Percentiles rank a stretch among this genome's conserved stretches.
These are phyloP conservation scores for Scopus umbretta DNA, from an alignment of 2,113 vertebrate species.

Conservation along the genomic window DNA sequence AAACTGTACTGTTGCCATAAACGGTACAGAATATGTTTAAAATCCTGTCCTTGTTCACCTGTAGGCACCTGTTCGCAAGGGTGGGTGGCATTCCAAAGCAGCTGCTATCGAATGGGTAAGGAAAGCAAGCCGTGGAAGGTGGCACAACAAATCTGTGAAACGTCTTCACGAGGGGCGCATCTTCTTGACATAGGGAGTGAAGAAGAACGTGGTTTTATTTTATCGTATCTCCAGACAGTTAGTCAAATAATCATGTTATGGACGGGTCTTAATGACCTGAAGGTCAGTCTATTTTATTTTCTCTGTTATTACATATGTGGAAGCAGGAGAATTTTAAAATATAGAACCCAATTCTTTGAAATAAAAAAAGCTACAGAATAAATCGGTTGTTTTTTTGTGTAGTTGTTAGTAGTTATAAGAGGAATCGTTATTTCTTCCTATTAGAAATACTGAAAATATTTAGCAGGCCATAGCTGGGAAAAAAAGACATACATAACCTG, in stretches of 20 bases:
- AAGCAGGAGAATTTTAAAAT: background rate
- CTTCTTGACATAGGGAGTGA: conserved; percentile 76
- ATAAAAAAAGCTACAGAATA: background rate
- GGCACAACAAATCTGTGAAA: conserved; percentile 69
- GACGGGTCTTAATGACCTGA: conserved; percentile 80
- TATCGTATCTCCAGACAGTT: conserved; percentile 69
- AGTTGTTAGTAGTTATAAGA: background rate
- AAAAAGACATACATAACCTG: rapidly evolving
- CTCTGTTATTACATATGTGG: background rate
- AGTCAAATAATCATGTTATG: conserved; percentile 78
- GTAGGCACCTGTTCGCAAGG: conserved; percentile 75
- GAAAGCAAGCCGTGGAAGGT: conserved; percentile 70
- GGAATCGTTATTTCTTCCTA: background rate
- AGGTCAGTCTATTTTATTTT: conserved; percentile 62
- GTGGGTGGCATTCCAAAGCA: conserved; percentile 78
- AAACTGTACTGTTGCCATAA: background rate
- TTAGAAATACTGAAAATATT: background rate
- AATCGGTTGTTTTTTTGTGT: background rate
- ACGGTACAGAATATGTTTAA: background rate
- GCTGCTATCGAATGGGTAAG: conserved; percentile 74
- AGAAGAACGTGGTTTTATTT: conserved; percentile 74
- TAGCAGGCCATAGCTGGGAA: background rate
- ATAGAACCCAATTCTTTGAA: background rate
- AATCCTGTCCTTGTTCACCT: background rate
- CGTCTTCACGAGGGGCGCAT: conserved; percentile 59